Base-by-base conservation (phyloP, 23 tunicate genomes). In the Phallusia fumigata region DNA sequence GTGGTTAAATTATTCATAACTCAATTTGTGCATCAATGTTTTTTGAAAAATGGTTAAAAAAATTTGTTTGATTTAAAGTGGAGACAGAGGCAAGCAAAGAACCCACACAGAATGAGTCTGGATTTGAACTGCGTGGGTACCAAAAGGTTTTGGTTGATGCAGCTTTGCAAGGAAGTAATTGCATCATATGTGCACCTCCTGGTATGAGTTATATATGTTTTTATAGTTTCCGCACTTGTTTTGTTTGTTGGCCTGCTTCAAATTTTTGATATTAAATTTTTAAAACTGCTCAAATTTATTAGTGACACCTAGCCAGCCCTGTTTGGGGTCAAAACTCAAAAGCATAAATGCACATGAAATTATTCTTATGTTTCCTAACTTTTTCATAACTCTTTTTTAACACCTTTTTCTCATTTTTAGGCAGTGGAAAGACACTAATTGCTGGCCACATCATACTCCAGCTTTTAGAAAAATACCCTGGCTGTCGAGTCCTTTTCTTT, bases 401-500 rank as follows among this genome's bases (percentile, higher is more conserved):
- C 47, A 40, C 10, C 47, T 3, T n/a, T n/a, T n/a, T n/a, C 8
- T 58, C 26, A 21, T 58, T 58, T 58, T 22, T 16, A 58, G 69
- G 69, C 26, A 58, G 69, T 58, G 69, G 69, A 21, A 58, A 58
- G 69, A 58, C 69, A 6, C 69, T 58, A 24, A 58, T 58, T 58
- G 69, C 69, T 24, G 28, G 28, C 69, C 69, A 58, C 1, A 58
- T 58, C 3, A 58, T 58, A 58, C 28, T 58, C 15, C 26, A 16
- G 13, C 69, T 58, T 21, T 58, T 58, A 58, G 28, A 58, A 21
- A 58, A 58, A 58, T 58, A 58, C 16, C 69, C 69, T 58, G 69
- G 69, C 5, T 58, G 69, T 13, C 11, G 69, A 58, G 69, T 58
- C 13, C 69, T 58, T 22, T 58, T 58, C 69, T 58, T 58, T 58